Percentiles rank a stretch among this genome's conserved stretches.
Evolutionary conservation across 2,888 invertebrate species (phyloP).

Genomic region (Sesamia inferens): DNA sequence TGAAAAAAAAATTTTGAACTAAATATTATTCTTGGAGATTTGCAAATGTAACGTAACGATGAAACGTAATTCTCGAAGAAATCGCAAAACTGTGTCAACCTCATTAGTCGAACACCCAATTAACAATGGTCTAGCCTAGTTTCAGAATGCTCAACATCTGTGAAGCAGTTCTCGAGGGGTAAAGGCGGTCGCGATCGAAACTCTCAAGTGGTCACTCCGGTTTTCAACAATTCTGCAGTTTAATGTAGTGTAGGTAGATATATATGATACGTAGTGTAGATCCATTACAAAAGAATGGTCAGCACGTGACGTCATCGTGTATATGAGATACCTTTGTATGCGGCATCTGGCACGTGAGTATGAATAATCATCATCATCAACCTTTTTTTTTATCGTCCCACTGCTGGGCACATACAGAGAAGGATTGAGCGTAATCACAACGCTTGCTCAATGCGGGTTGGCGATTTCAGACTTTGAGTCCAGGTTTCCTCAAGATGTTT

Average conservation of each 20-base stretch:
- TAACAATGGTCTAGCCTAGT: constrained; percentile 35
- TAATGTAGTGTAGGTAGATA: not conserved
- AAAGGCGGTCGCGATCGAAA: constrained; percentile 46
- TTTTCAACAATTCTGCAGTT: constrained; percentile 3
- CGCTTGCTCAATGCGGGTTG: too few relatives aligned
- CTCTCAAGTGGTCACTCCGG: constrained; percentile 24
- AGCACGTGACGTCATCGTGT: constrained; percentile 10
- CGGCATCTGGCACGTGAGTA: not conserved
- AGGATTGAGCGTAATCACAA: too few relatives aligned
- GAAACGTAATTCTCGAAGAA: not conserved
- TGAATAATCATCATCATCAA: too few relatives aligned
- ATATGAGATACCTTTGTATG: not conserved
- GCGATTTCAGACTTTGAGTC: too few relatives aligned
- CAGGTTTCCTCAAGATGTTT: too few relatives aligned
- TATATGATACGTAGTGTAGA: too few relatives aligned
- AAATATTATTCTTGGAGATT: not conserved
- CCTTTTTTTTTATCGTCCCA: too few relatives aligned
- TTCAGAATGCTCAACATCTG: constrained; percentile 33
- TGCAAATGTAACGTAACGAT: not conserved
- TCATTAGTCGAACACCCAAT: constrained; percentile 21
- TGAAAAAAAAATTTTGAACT: not conserved
- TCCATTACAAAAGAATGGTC: constrained; percentile 2
- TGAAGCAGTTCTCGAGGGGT: constrained; percentile 30
- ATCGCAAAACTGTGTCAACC: not conserved
- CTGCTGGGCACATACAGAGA: too few relatives aligned